A percentile compares a stretch with the other conserved stretches of the same genome.
Evolutionary conservation across 1,140 invertebrate genomes (phyloP).

Genomic region (Oedothorax gibbosus): DNA sequence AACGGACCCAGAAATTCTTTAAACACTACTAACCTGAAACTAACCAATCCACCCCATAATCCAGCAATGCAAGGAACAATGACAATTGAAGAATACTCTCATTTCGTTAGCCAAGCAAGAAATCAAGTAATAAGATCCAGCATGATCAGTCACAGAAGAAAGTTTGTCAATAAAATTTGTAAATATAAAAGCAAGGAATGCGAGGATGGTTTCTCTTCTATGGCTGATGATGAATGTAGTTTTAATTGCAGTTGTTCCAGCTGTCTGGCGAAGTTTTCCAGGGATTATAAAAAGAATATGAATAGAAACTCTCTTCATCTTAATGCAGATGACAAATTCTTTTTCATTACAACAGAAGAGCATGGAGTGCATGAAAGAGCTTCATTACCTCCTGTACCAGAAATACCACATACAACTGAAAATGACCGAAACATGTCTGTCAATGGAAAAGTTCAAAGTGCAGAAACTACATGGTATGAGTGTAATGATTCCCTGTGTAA

Average conservation of each 20-base stretch:
- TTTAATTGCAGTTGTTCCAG: slow-evolving; percentile 54
- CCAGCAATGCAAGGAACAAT: background rate
- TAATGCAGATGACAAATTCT: slow-evolving; percentile 24
- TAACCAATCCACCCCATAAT: background rate
- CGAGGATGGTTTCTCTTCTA: slow-evolving; percentile 52
- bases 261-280: slow-evolving; percentile 18
- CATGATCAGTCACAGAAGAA: slow-evolving; percentile 34
- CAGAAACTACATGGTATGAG: slow-evolving; percentile 32
- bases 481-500: slow-evolving; percentile 44
- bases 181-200: slow-evolving; percentile 49
- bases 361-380: background rate
- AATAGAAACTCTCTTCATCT: background rate
- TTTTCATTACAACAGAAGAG: background rate
- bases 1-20: background rate
- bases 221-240: slow-evolving; percentile 59
- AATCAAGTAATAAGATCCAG: slow-evolving; percentile 17
- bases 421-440: background rate
- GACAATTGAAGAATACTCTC: background rate
- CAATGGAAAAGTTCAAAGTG: background rate
- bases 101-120: slow-evolving; percentile 9
- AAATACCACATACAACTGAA: background rate
- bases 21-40: background rate
- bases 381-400: background rate
- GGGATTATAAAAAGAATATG: background rate
- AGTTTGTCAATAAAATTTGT: slow-evolving; percentile 38